Evolutionary conservation across 1,140 invertebrate genomes (phyloP), one percentile per base, ranked within the genome.

Genomic region (Colletes gigas): DNA sequence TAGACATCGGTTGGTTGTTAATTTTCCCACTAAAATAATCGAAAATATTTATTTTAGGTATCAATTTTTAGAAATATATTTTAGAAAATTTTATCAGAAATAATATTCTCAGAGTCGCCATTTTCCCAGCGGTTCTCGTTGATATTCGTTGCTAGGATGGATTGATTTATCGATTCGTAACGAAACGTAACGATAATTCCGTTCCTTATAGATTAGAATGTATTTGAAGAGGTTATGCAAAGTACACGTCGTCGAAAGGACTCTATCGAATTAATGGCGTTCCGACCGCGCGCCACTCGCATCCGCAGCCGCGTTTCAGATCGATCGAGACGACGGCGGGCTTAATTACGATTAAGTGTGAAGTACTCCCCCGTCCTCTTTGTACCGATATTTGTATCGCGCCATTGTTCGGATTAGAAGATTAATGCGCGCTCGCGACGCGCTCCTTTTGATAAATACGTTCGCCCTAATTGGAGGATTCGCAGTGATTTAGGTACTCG

Each of bases 321-420:
- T 78, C 75, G 66, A 78, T 60, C 66, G 75, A 15, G 30, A 9
- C 21, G 44, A 30, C 19, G n/a, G 17, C 50, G 12, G 9, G 75
- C 21, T 78, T 78, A 78, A 78, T 78, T 77, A 69, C 75, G 55
- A 77, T 60, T 78, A 78, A 62, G 44, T n/a, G 75, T 60, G 75
- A 70, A 78, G 44, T 39, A 47, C 8, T 19, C 44, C 30, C 30
- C 66, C 72, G 66, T 54, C 14, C 67, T 78, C 67, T 77, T 60
- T 69, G 55, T 41, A 47, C 12, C 66, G 75, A 77, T 77, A 77
- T 78, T 78, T 78, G 76, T 71, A 60, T 59, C 30, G 67, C 67
- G 67, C 39, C 57, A 60, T 78, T 78, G 67, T 78, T 21, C n/a
- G 67, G 76, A 78, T 78, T 78, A 78, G 76, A 78, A 78, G 76